A percentile compares a stretch with the other conserved stretches of the same genome.
phyloP scores from a whole-genome alignment of 2,113 vertebrate species.

The Gallinago jamesoni region DNA sequence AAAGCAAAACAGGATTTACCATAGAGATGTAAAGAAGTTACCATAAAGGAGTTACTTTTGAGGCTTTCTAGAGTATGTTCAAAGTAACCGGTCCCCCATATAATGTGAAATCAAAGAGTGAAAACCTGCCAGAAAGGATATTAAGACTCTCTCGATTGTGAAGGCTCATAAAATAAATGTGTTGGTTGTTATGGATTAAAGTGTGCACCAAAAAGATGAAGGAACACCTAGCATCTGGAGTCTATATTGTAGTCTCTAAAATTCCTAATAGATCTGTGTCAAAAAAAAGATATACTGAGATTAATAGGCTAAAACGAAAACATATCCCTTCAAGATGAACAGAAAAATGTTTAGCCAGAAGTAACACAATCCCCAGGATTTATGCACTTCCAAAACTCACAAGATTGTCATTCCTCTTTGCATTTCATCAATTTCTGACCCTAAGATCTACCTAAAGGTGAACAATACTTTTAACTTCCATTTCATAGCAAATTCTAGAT shows the following conservation, averaged over 20 bases:
- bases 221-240: conserved; percentile 65
- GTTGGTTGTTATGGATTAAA: conserved; percentile 73
- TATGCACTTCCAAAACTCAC: conserved; percentile 10
- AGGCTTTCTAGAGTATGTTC: conserved; percentile 46
- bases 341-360: conserved; percentile 15
- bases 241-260: conserved; percentile 68
- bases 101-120: conserved; percentile 23
- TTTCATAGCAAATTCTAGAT: conserved; percentile 23
- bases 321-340: conserved; percentile 16
- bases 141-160: conserved; percentile 57
- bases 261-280: conserved; percentile 66
- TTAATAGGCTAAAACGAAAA: conserved; percentile 58
- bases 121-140: conserved; percentile 48
- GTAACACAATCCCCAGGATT: conserved; percentile 37
- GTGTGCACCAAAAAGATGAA: conserved; percentile 65
- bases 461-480: conserved; percentile 28
- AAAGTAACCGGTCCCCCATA: conserved; percentile 28
- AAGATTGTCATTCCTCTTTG: neutral
- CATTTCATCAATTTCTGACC: neutral
- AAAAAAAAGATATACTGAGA: conserved; percentile 54
- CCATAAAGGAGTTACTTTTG: conserved; percentile 25
- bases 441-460: conserved; percentile 10
- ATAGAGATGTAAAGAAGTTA: neutral
- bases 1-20: conserved; percentile 20
- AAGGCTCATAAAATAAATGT: conserved; percentile 61